A percentile compares a stretch with the other conserved stretches of the same genome.
phyloP scores from a whole-genome alignment of 1,140 invertebrate species.

The Helicoverpa armigera region DNA sequence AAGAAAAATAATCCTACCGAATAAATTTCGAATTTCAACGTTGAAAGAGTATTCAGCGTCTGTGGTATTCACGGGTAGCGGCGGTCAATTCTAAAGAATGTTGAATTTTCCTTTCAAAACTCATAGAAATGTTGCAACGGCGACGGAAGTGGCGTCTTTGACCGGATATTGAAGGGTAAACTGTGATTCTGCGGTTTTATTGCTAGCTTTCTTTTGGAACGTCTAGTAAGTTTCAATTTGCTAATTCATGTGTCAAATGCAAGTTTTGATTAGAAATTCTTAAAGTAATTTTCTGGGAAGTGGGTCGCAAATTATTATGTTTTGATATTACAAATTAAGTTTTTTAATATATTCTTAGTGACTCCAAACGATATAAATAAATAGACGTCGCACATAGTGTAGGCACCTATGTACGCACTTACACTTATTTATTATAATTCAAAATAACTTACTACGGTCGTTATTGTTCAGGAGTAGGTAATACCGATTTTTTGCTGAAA shows the following conservation, averaged over 20 bases:
- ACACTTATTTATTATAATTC: no score
- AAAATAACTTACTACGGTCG: no score
- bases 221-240: conserved; percentile 20
- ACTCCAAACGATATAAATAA: no score
- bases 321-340: no score
- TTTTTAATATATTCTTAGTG: no score
- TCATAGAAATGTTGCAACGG: conserved; percentile 52
- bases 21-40: conserved; percentile 49
- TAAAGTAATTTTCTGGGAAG: background rate
- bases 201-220: conserved; percentile 19
- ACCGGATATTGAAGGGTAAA: conserved; percentile 67
- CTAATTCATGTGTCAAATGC: conserved; percentile 22
- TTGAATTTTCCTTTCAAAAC: conserved; percentile 60
- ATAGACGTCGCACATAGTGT: no score
- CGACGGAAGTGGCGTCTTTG: conserved; percentile 56
- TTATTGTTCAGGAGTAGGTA: no score
- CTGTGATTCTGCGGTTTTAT: conserved; percentile 45
- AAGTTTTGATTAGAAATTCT: background rate
- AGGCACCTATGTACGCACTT: no score
- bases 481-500: no score
- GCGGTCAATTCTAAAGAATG: conserved; percentile 56
- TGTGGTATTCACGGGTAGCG: conserved; percentile 46
- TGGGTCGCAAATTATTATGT: background rate
- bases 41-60: conserved; percentile 40
- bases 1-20: conserved; percentile 41